Evolutionary conservation across 2,113 vertebrate species (phyloP).

Genomic region (Fulica atra): DNA sequence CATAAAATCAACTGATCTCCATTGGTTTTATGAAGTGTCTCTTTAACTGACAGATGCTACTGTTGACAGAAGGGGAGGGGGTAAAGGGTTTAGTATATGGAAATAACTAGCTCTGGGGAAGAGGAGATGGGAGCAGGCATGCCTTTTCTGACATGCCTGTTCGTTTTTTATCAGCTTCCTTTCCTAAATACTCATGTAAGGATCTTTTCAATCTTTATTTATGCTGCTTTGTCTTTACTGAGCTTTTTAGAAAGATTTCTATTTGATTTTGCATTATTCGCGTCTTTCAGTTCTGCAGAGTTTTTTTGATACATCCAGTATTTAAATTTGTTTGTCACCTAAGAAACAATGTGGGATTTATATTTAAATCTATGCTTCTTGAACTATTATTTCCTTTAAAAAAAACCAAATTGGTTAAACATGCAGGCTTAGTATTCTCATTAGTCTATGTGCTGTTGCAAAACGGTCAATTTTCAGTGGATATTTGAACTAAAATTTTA

Average conservation of each 20-base stretch:
- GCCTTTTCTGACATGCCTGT: constrained; percentile 37
- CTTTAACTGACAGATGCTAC: constrained; percentile 24
- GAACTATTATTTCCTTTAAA: background rate
- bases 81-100: constrained; percentile 29
- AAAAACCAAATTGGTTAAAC: background rate
- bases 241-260: background rate
- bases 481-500: background rate
- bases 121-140: constrained; percentile 57
- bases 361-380: background rate
- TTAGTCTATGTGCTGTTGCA: background rate
- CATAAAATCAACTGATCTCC: background rate
- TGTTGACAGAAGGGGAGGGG: constrained; percentile 45
- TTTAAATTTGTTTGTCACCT: background rate
- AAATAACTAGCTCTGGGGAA: constrained; percentile 65
- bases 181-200: constrained; percentile 1
- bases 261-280: background rate
- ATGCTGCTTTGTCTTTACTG: background rate
- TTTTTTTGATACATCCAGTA: background rate
- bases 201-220: constrained; percentile 4
- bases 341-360: background rate
- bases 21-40: background rate
- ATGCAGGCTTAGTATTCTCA: background rate
- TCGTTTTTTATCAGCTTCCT: constrained; percentile 2
- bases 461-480: background rate
- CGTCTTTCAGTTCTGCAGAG: background rate